Evolutionary conservation across 2,797 vertebrate genomes (phyloP), one percentile per base, ranked within the genome.

Genomic region (Paguma larvata): DNA sequence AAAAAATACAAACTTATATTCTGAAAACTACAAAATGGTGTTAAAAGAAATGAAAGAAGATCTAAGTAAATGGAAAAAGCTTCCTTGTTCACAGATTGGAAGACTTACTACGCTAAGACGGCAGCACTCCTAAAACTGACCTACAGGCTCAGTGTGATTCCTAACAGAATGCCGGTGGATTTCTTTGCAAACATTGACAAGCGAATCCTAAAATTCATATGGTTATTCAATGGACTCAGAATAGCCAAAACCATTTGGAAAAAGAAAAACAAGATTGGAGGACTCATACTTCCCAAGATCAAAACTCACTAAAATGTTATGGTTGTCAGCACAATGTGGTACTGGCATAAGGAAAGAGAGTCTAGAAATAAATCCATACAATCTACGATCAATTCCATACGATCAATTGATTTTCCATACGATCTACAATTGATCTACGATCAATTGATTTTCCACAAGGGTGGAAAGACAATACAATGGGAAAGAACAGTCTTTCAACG

Each of bases 161-260:
- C 59, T 72, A 82, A 77, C 51, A 96, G 65, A 94, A 87, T 72
- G 25, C 63, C 75, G 96, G 59, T 5, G 70, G 62, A 27, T 44
- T 79, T 80, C 70, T 97, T 84, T 90, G 67, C 62, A 90, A 56
- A 96, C 88, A 93, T 4, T 9, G 38, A 92, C 75, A 94, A 70
- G 73, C 6, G 38, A 14, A 77, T 65, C 38, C 34, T 82, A 83
- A 82, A 95, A 92, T 63, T 83, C 70, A 73, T 15, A n/a, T 27
- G 63, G 41, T 94, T 96, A 85, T 44, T 63, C 34, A 96, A 89
- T 48, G 30, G 41, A 93, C 77, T 27, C 48, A 85, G 53, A 94
- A 86, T 38, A 85, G 75, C 34, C 14, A 44, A 84, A 95, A 93
- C 27, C 73, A 90, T 73, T 72, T 67, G 83, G 23, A 46, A 94